Evolutionary conservation across 2,797 vertebrate species (phyloP).

Genomic region (Protosalanx chinensis): DNA sequence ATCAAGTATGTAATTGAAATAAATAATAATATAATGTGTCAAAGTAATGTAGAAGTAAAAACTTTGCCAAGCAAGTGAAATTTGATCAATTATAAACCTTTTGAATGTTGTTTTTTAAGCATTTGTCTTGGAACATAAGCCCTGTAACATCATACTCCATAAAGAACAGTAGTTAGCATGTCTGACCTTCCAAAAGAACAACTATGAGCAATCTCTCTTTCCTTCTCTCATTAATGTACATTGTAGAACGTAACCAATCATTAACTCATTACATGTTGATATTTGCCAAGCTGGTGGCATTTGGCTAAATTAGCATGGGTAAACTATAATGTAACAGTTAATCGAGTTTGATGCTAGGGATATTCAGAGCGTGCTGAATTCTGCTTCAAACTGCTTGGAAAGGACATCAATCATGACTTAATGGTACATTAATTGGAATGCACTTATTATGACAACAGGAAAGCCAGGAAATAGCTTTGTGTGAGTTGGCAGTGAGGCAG

Average conservation of each 20-base stretch:
- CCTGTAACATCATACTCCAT: not conserved
- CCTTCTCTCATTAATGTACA: too few species aligned
- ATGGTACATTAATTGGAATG: conserved; percentile 73
- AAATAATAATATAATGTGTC: too few species aligned
- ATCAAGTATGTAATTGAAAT: conserved; percentile 6
- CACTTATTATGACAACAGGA: conserved; percentile 53
- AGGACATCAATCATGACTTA: conserved; percentile 65
- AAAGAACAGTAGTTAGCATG: not conserved
- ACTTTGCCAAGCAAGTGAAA: too few species aligned
- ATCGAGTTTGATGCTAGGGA: conserved; percentile 60
- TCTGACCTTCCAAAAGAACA: not conserved
- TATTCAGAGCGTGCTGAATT: conserved; percentile 65
- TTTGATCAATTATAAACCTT: too few species aligned
- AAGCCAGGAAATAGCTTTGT: conserved; percentile 68
- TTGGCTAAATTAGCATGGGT: conserved; percentile 69
- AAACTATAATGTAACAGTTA: conserved; percentile 64
- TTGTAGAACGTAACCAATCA: conserved; percentile 4
- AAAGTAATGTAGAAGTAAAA: too few species aligned
- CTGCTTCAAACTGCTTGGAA: conserved; percentile 47
- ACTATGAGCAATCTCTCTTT: not conserved
- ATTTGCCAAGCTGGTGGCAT: conserved; percentile 46
- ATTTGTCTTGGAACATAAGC: not conserved
- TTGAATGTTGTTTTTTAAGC: too few species aligned
- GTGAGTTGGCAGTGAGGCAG: conserved; percentile 73
- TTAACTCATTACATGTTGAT: conserved; percentile 7